Evolutionary conservation across 2,888 invertebrate genomes (phyloP), one percentile per base, ranked within the genome.

Genomic region (Timandra comae): DNA sequence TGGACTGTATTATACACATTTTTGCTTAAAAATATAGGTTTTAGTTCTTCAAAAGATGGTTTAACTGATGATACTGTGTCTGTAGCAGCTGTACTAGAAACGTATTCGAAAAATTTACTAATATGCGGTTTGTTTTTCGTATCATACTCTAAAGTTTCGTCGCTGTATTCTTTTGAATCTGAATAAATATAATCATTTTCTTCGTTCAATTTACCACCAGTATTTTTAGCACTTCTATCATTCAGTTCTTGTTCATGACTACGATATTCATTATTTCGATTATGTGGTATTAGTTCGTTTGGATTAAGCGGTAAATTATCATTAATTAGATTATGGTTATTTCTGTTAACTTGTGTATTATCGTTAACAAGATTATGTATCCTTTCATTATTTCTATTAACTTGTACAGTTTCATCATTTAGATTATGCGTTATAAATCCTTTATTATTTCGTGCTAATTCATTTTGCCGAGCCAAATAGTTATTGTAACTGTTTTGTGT

Each of bases 161-260:
- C 71, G 7, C 55, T 62, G n/a, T 66, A 65, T 40, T 84, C 82
- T 52, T 75, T 76, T 0, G 73, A 68, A n/a, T 73, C 73, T 9
- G 61, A 35, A 29, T 76, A 73, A 21, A 65, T 62, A 20, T 65
- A 32, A 16, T 43, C 47, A 20, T 42, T 48, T 21, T n/a, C n/a
- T n/a, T n/a, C n/a, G 5, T 28, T 38, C 38, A 10, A 32, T 34
- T 12, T 46, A n/a, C n/a, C 35, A 11, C 49, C 39, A 10, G 36
- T 34, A 2, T 48, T 39, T 32, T 48, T 41, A 3, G 42, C 43
- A 12, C 49, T 43, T 27, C 42, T 40, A 13, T 56, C 45, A 25
- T 43, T 44, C 16, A 44, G 41, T 12, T 50, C 38, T 29, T 51
- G 45, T 24, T 42, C 35, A 21, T 33, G 38, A 1, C 30, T 33